Evolutionary conservation across 2,113 vertebrate genomes (phyloP).

Genomic region (Cephalopterus ornatus): DNA sequence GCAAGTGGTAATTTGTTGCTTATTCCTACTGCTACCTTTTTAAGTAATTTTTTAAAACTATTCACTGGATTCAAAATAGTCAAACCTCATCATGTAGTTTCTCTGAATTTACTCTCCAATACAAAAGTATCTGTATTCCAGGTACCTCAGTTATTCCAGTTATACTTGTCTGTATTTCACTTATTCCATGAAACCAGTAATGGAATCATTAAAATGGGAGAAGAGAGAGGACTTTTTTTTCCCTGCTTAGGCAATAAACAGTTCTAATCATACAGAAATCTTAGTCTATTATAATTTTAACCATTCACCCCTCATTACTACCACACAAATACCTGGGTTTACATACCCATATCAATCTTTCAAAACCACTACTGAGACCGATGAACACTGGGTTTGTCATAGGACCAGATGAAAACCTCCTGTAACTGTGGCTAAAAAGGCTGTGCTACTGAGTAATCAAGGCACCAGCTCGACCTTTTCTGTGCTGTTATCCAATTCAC

Average conservation of each 20-base stretch:
- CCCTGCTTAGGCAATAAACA: not conserved
- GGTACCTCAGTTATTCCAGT: not conserved
- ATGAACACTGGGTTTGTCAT: not conserved
- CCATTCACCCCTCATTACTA: not conserved
- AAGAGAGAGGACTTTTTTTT: not conserved
- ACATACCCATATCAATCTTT: not conserved
- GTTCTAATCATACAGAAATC: not conserved
- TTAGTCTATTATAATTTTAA: not conserved
- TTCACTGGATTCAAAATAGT: not conserved
- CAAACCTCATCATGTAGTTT: not conserved
- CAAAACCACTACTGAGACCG: not conserved
- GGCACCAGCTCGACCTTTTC: not conserved
- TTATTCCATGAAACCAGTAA: not conserved
- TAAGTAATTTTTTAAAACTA: not conserved
- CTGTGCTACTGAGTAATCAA: not conserved
- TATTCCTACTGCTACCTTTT: not conserved
- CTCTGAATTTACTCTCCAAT: not conserved
- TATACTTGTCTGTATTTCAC: not conserved
- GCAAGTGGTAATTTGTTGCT: not conserved
- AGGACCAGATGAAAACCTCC: not conserved
- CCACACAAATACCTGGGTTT: not conserved
- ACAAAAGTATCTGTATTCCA: not conserved
- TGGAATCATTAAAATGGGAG: not conserved
- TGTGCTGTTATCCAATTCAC: not conserved
- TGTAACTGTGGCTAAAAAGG: not conserved